Evolutionary conservation across 2,888 invertebrate genomes (phyloP), one percentile per base, ranked within the genome.

Genomic region (Tachina fera): DNA sequence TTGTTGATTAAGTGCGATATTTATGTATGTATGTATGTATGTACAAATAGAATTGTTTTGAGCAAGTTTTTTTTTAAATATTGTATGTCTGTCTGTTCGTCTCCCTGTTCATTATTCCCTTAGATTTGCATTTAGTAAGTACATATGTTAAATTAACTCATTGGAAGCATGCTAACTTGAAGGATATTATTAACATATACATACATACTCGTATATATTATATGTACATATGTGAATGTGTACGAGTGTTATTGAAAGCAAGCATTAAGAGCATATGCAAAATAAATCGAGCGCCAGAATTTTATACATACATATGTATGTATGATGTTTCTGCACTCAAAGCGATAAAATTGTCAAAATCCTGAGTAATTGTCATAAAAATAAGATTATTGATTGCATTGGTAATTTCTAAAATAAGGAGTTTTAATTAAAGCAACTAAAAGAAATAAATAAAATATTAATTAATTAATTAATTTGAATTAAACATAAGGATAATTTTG

Each of bases 401-500:
- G 41, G 45, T 56, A 13, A 45, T 9, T 56, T 9, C 41, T 49
- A 1, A 51, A 43, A 14, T 19, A 31, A 16, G 31, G 41, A 14
- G 5, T 68, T 19, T 63, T 63, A 75, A 31, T 39, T 77, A n/a
- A 78, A 70, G 78, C 78, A 78, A 16, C 45, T n/a, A 16, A 39
- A 43, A 43, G 14, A 43, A 49, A 74, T 43, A 71, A 70, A 58
- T 16, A 22, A 31, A 63, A 63, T 19, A 60, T 2, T 31, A 3
- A 1, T n/a, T 43, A 19, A n/a, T n/a, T n/a, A n/a, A n/a, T n/a
- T n/a, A n/a, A 75, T 63, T 43, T 39, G 13, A 60, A 68, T 41
- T 51, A 8, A 39, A 72, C 1, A 58, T 5, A 19, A 31, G 56
- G n/a, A 74, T 85, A 87, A 87, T 56, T 87, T 82, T 78, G 67